Base-by-base conservation (phyloP, 2,888 invertebrate genomes). In the Microplitis manilae region DNA sequence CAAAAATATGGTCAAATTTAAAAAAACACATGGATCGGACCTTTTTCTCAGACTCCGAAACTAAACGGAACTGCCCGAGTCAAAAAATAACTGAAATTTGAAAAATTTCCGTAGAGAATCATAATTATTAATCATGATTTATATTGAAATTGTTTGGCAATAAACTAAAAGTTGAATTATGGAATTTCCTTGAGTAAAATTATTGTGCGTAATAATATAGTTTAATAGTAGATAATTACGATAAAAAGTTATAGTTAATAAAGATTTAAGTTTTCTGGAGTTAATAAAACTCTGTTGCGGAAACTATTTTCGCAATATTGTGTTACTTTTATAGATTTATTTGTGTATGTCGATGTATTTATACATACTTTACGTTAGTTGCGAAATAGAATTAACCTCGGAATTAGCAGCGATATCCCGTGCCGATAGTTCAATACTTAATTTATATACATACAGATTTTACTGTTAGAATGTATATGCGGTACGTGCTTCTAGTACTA, bases 401-500 rank as follows among this genome's bases (percentile, higher is more conserved):
- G 70, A 82, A 70, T 64, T 84, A 80, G 81, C 80, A 77, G 79
- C 83, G 76, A 78, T 71, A 79, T 84, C 81, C 82, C 85, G 84
- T 86, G 86, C 82, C 81, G 15, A 17, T 62, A 62, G 62, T 62
- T 13, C 30, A 5, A 17, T 62, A 62, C 6, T 62, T 62, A 62
- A 62, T n/a, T n/a, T 80, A 69, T 68, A 71, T 73, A 81, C 82
- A 84, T 30, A 30, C 4, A 30, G 30, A 4, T 30, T 30, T 30
- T 30, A 30, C 30, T 30, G 30, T 30, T 30, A 30, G 30, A 30
- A 30, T 60, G 80, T 75, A 73, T 79, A 79, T 75, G 68, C 77
- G 79, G 87, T 86, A 89, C 89, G 89, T 89, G 89, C 86, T 84
- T 84, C 77, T 82, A 84, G 84, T 82, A 84, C 89, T 87, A 88